Evolutionary conservation across 1,140 invertebrate species (phyloP), one percentile per base, ranked within the genome.

Genomic region (Papilio polytes): DNA sequence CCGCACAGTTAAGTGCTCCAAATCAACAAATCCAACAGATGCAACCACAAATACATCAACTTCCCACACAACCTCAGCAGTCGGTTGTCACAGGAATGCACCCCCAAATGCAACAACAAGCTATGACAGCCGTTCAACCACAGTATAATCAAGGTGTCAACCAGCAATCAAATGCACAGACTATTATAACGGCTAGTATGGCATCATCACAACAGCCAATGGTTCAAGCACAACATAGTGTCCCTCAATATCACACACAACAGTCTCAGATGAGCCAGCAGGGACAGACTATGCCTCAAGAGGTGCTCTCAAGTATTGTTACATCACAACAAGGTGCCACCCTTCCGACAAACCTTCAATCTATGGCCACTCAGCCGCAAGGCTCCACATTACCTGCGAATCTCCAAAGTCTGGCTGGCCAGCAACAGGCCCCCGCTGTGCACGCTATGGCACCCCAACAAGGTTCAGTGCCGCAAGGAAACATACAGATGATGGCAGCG

Each of bases 311-410:
- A 77, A 94, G 89, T 88, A 95, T 95, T 86, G 94, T 95, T 59
- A 94, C 93, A 90, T 95, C 94, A 85, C 95, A 95, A 83, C 95
- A 95, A 90, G 94, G 94, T 89, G 91, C 91, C 79, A 95, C 95
- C 48, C 85, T 95, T 59, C 94, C 95, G 63, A 87, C 87, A 20
- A 94, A 95, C 87, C 87, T 96, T 41, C 95, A 95, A 70, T 89
- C 94, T 13, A 94, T 95, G 91, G 88, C 85, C 26, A 88, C 92
- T 80, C 95, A 95, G 86, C 95, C 94, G 10, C 95, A 96, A 83
- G 96, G 96, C 13, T 91, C 96, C 0, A 96, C 96, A 4, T 92
- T 96, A 82, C 96, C 96, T 10, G 92, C 96, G 12, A 96, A 95
- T 94, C 91, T 96, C 80, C 96, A 96, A 85, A 91, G 92, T n/a